phyloP scores from a whole-genome alignment of 2,888 invertebrate species.

The Nomada fabriciana region DNA sequence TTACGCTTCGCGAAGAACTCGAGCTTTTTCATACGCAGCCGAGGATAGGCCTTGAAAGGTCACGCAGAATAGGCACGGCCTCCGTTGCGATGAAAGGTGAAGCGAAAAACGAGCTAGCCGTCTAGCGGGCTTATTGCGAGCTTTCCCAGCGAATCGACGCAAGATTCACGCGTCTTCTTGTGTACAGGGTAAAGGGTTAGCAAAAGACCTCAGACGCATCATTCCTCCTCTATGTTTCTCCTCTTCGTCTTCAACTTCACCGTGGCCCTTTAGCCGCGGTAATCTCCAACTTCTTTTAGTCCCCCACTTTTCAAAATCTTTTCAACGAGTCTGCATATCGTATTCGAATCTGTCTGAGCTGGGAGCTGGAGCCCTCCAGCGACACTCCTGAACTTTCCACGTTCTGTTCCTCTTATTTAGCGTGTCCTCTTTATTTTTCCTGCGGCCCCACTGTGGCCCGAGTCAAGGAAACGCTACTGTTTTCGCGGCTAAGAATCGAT shows the following conservation, averaged over 20 bases:
- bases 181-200: constrained; percentile 15
- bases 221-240: background rate
- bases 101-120: constrained; percentile 20
- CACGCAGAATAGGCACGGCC: constrained; percentile 74
- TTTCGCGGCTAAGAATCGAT: background rate
- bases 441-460: background rate
- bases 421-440: background rate
- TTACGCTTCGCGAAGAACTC: constrained; percentile 27
- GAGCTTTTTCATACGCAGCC: constrained; percentile 47
- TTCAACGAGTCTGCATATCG: constrained; percentile 74
- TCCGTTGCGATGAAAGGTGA: constrained; percentile 62
- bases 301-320: constrained; percentile 67
- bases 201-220: constrained; percentile 34
- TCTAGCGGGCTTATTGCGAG: constrained; percentile 20
- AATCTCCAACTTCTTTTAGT: constrained; percentile 56
- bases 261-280: constrained; percentile 25
- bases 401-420: background rate
- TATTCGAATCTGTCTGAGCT: constrained; percentile 74
- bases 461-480: background rate
- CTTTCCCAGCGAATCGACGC: constrained; percentile 66
- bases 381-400: background rate
- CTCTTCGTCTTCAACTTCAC: constrained; percentile 20
- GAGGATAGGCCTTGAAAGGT: constrained; percentile 32
- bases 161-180: constrained; percentile 75
- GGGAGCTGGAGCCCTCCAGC: background rate